phyloP scores from a whole-genome alignment of 1,140 invertebrate species.

The Ips typographus region DNA sequence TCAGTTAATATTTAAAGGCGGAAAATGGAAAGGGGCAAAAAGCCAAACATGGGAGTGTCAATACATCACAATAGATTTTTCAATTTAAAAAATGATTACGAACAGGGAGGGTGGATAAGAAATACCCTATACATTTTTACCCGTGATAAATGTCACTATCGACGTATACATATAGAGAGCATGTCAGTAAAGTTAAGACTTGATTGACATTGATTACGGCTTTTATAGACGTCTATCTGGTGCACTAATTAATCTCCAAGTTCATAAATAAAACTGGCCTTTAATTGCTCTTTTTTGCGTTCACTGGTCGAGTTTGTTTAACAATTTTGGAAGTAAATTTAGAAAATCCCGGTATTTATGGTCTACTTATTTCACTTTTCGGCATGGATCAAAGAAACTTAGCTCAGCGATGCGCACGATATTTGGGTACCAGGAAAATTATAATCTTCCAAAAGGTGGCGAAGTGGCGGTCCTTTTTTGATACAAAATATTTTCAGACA shows the following conservation, averaged over 20 bases:
- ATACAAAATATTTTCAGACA: slow-evolving; percentile 9
- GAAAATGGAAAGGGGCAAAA: neutral
- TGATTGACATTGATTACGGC: slow-evolving; percentile 43
- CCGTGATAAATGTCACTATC: slow-evolving; percentile 41
- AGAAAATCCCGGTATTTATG: no score
- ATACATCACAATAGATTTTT: slow-evolving; percentile 39
- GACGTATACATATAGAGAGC: slow-evolving; percentile 33
- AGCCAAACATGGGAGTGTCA: slow-evolving; percentile 23
- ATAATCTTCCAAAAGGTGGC: slow-evolving; percentile 11
- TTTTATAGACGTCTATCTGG: slow-evolving; percentile 39
- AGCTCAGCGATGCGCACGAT: slow-evolving; percentile 9
- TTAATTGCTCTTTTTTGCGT: slow-evolving; percentile 15
- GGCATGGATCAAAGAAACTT: neutral
- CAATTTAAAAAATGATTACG: slow-evolving; percentile 40
- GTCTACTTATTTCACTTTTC: no score
- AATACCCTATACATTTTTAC: slow-evolving; percentile 40
- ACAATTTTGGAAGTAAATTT: no score
- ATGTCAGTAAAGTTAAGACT: slow-evolving; percentile 37
- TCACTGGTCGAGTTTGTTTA: no score
- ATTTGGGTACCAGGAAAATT: slow-evolving; percentile 12
- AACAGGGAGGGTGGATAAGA: slow-evolving; percentile 37
- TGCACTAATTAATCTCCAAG: slow-evolving; percentile 35
- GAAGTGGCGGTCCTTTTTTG: slow-evolving; percentile 17
- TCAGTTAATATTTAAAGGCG: no score
- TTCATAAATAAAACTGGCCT: slow-evolving; percentile 35